phyloP scores from a whole-genome alignment of 1,140 invertebrate species.

The Drosophila yakuba region DNA sequence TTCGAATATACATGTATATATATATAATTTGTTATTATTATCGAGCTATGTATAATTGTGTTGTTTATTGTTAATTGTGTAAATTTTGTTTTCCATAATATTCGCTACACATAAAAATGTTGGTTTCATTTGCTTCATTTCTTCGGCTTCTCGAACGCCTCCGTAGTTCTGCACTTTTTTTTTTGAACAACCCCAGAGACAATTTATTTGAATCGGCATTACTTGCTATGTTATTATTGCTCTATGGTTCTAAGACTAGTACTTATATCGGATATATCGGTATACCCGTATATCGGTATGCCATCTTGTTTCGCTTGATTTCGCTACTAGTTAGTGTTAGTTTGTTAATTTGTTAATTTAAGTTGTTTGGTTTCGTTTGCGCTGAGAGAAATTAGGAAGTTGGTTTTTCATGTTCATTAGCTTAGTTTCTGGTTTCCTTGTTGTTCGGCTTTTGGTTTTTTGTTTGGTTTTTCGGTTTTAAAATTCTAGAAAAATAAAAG shows the following conservation, averaged over 20 bases:
- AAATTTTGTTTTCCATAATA: slow-evolving; percentile 52
- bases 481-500: slow-evolving; percentile 82
- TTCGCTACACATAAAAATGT: slow-evolving; percentile 63
- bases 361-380: slow-evolving; percentile 48
- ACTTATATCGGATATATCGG: slow-evolving; percentile 17
- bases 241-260: slow-evolving; percentile 37
- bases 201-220: slow-evolving; percentile 23
- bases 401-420: slow-evolving; percentile 42
- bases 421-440: slow-evolving; percentile 35
- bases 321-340: slow-evolving; percentile 35
- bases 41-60: slow-evolving; percentile 61
- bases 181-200: slow-evolving; percentile 43
- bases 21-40: slow-evolving; percentile 45
- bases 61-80: slow-evolving; percentile 30
- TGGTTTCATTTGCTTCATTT: slow-evolving; percentile 8
- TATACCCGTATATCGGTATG: slow-evolving; percentile 8
- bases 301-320: slow-evolving; percentile 13
- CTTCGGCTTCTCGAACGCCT: background rate
- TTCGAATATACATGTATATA: slow-evolving; percentile 50
- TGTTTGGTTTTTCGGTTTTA: slow-evolving; percentile 39
- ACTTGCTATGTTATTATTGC: slow-evolving; percentile 39
- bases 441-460: slow-evolving; percentile 19
- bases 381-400: slow-evolving; percentile 81
- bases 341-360: slow-evolving; percentile 20
- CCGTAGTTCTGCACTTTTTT: background rate